Conservation (phyloP, 2,888 invertebrate species). For the Ferdinandea cuprea region DNA sequence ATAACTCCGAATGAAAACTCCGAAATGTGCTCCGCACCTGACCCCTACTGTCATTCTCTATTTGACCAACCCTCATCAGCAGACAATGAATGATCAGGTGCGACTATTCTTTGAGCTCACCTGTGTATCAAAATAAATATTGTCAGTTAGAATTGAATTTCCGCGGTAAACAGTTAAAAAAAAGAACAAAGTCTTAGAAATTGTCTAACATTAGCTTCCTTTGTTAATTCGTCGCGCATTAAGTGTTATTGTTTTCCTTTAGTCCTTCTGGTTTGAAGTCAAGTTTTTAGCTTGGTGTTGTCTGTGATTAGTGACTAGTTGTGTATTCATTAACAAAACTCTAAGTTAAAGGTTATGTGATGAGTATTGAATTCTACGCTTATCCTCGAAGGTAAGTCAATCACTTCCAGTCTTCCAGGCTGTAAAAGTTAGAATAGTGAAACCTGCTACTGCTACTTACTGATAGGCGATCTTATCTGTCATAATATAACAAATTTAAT, state of each 20-base stretch:
- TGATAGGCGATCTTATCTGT: too few relatives aligned
- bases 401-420: background rate
- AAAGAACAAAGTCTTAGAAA: background rate
- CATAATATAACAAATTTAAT: too few relatives aligned
- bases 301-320: background rate
- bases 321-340: slow-evolving; percentile 13
- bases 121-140: slow-evolving; percentile 36
- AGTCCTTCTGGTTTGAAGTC: background rate
- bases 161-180: slow-evolving; percentile 57
- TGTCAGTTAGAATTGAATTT: slow-evolving; percentile 66
- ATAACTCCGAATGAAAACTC: background rate
- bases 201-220: slow-evolving; percentile 4
- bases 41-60: background rate
- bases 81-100: slow-evolving; percentile 60
- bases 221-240: background rate
- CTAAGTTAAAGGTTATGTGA: slow-evolving; percentile 53
- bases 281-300: background rate
- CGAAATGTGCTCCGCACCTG: slow-evolving; percentile 51
- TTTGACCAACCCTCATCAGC: slow-evolving; percentile 67
- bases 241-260: background rate
- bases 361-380: slow-evolving; percentile 76
- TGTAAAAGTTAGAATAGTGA: too few relatives aligned
- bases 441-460: too few relatives aligned
- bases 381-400: slow-evolving; percentile 75
- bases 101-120: slow-evolving; percentile 68